A percentile compares a stretch with the other conserved stretches of the same genome.
Evolutionary conservation across 2,113 vertebrate genomes (phyloP).

Genomic region (Chascanopsetta lugubris): DNA sequence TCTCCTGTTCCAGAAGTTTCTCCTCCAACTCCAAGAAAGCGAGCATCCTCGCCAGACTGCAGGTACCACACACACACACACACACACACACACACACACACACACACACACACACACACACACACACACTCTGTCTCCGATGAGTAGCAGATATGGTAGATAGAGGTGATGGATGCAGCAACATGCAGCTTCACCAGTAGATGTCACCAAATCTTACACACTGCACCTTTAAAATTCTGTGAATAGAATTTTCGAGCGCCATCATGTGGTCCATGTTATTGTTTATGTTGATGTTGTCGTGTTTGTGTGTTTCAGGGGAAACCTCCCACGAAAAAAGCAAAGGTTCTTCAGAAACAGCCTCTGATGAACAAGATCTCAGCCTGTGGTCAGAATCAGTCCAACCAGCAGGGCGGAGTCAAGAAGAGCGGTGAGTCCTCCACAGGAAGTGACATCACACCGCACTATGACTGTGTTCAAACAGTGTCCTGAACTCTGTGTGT

Average conservation of each 20-base stretch:
- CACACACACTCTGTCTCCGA: too few species aligned
- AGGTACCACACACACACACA: slow-evolving; percentile 77
- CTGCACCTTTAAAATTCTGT: too few species aligned
- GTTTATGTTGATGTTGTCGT: too few species aligned
- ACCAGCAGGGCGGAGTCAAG: slow-evolving; percentile 89
- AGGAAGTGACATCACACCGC: too few species aligned
- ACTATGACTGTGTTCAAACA: background rate
- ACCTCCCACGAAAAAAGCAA: slow-evolving; percentile 95
- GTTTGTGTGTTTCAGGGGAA: slow-evolving; percentile 81
- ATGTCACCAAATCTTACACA: too few species aligned
- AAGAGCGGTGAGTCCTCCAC: slow-evolving; percentile 85
- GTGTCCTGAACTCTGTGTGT: background rate
- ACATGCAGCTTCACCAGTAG: too few species aligned
- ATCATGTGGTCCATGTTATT: background rate
- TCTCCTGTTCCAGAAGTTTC: slow-evolving; percentile 95
- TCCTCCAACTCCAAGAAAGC: slow-evolving; percentile 99
- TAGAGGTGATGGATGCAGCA: too few species aligned
- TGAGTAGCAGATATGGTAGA: too few species aligned
- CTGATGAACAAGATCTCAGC: slow-evolving; percentile 92
- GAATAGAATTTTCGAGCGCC: too few species aligned
- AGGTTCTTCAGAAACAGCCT: slow-evolving; percentile 95
- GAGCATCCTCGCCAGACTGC: slow-evolving; percentile 97
- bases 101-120: background rate
- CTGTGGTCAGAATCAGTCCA: slow-evolving; percentile 91
- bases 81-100: background rate